Percentiles rank a stretch among this genome's conserved stretches.
phyloP scores from a whole-genome alignment of 2,888 invertebrate species.

The Mesochorus sp. region DNA sequence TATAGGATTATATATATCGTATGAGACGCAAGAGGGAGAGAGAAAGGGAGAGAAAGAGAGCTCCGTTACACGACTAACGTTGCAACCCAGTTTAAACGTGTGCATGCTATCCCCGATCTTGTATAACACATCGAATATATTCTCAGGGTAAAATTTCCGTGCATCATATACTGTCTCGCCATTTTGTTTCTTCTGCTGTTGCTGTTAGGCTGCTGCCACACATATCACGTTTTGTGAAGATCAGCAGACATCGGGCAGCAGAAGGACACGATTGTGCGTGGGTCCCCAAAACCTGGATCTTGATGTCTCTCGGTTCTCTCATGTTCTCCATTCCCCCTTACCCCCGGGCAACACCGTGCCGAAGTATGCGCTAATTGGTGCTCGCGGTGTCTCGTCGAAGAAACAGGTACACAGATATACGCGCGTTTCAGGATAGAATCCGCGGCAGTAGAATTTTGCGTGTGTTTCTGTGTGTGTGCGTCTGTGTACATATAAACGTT shows the following conservation, averaged over 20 bases:
- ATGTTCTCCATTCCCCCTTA: slow-evolving; percentile 10
- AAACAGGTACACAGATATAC: slow-evolving; percentile 55
- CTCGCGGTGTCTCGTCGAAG: slow-evolving; percentile 64
- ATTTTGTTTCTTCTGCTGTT: background rate
- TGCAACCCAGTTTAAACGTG: slow-evolving; percentile 47
- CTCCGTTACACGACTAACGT: slow-evolving; percentile 50
- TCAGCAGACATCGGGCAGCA: background rate
- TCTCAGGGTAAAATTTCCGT: background rate
- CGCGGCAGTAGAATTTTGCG: slow-evolving; percentile 13
- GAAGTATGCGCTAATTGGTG: slow-evolving; percentile 82
- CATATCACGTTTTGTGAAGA: slow-evolving; percentile 11
- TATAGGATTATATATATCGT: slow-evolving; percentile 19
- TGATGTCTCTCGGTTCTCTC: slow-evolving; percentile 11
- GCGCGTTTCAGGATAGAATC: slow-evolving; percentile 52
- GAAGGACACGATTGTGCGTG: slow-evolving; percentile 11
- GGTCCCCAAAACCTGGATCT: slow-evolving; percentile 32
- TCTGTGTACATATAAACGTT: background rate
- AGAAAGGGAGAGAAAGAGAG: slow-evolving; percentile 15
- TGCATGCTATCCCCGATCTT: slow-evolving; percentile 9
- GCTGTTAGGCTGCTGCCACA: background rate
- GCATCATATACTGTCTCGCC: background rate
- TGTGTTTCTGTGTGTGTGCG: slow-evolving; percentile 8
- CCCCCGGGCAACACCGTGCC: slow-evolving; percentile 69
- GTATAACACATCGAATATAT: background rate
- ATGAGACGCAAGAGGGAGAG: background rate